phyloP scores from a whole-genome alignment of 1,140 invertebrate genomes.

The Scaptomyza hsui region DNA sequence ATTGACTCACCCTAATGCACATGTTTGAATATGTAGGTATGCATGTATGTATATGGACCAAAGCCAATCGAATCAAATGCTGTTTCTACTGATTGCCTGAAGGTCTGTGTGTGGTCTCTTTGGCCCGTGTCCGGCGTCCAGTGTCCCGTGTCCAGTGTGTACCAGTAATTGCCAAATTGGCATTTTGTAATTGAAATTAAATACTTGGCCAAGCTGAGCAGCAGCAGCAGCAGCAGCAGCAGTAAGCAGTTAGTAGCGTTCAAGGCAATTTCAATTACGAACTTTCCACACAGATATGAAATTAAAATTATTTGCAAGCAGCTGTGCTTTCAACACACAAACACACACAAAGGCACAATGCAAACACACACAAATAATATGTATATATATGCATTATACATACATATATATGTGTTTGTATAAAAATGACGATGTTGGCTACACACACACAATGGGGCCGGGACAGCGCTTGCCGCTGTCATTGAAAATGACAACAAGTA shows the following conservation, averaged over 20 bases:
- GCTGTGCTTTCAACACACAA: conserved; percentile 47
- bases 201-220: conserved; percentile 45
- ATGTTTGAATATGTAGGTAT: background rate
- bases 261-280: conserved; percentile 70
- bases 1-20: conserved; percentile 8
- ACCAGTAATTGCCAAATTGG: conserved; percentile 37
- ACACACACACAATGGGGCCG: conserved; percentile 36
- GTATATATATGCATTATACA: conserved; percentile 3
- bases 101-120: conserved; percentile 5
- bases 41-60: background rate
- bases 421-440: conserved; percentile 16
- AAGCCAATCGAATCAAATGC: background rate
- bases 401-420: conserved; percentile 24
- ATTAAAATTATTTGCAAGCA: conserved; percentile 77
- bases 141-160: conserved; percentile 8
- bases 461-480: conserved; percentile 54
- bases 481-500: conserved; percentile 68
- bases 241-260: conserved; percentile 12
- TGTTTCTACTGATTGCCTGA: conserved; percentile 33
- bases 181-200: conserved; percentile 75
- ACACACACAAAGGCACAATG: background rate
- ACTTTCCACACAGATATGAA: conserved; percentile 71
- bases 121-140: conserved; percentile 2
- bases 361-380: conserved; percentile 7
- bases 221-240: conserved; percentile 6